A percentile compares a stretch with the other conserved stretches of the same genome.
phyloP scores from a whole-genome alignment of 2,113 vertebrate genomes.

The Pangasianodon hypophthalmus region DNA sequence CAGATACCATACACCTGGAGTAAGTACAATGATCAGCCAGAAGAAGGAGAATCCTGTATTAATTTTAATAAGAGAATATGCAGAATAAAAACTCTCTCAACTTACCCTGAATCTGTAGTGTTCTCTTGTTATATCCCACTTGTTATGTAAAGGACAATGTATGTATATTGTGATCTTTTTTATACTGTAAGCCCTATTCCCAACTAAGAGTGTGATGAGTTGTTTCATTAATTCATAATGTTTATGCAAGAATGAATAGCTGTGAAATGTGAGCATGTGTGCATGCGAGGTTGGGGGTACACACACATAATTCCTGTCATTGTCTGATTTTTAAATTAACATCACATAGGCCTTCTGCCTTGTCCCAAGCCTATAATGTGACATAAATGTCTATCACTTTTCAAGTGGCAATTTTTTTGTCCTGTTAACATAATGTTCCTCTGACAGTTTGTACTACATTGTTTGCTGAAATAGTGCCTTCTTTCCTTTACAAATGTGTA shows the following conservation, averaged over 20 bases:
- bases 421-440: background rate
- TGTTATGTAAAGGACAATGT: background rate
- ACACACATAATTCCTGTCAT: background rate
- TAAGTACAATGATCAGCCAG: background rate
- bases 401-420: background rate
- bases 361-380: background rate
- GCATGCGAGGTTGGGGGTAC: background rate
- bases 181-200: background rate
- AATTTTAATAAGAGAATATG: background rate
- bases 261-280: background rate
- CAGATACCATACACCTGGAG: background rate
- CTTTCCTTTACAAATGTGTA: background rate
- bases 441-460: background rate
- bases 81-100: background rate
- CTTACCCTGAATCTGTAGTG: background rate
- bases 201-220: background rate
- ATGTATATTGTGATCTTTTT: background rate
- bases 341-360: background rate
- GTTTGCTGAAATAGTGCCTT: background rate
- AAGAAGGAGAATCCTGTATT: background rate
- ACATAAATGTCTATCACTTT: background rate
- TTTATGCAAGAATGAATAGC: constrained; percentile 20
- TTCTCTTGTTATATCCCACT: background rate
- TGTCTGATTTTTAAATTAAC: constrained; percentile 9
- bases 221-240: constrained; percentile 30